These are phyloP conservation scores for Bucco capensis DNA, from an alignment of 2,113 vertebrate species.

Conservation along the genomic window DNA sequence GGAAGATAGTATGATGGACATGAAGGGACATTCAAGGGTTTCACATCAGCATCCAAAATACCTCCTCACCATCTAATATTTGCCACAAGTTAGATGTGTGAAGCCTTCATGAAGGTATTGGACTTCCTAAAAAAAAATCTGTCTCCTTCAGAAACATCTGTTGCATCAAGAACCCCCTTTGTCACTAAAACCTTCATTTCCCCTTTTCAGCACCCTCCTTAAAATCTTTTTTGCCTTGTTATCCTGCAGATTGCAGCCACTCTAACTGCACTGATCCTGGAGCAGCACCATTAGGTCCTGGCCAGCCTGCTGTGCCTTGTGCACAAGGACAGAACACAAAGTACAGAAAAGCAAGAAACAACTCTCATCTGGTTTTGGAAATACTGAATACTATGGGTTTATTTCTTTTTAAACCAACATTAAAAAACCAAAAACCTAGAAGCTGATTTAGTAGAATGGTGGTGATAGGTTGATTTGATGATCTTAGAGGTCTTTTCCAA, in stretches of 20 bases:
- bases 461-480: no score
- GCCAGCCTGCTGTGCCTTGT: not conserved
- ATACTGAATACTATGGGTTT: not conserved
- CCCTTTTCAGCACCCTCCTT: not conserved
- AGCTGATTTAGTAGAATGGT: no score
- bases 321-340: not conserved
- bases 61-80: not conserved
- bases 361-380: not conserved
- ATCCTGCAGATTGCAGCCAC: not conserved
- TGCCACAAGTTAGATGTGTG: not conserved
- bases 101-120: not conserved
- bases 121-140: not conserved
- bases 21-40: accelerated
- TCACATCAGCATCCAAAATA: not conserved
- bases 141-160: not conserved
- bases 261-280: not conserved
- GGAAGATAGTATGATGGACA: slow-evolving; percentile 4
- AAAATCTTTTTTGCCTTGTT: not conserved
- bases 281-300: not conserved
- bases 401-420: not conserved
- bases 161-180: not conserved
- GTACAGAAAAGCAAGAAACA: not conserved
- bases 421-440: not conserved
- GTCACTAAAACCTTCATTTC: not conserved
- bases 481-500: no score